Evolutionary conservation across 2,113 vertebrate species (phyloP).

Genomic region (Tricholaema leucomelas): DNA sequence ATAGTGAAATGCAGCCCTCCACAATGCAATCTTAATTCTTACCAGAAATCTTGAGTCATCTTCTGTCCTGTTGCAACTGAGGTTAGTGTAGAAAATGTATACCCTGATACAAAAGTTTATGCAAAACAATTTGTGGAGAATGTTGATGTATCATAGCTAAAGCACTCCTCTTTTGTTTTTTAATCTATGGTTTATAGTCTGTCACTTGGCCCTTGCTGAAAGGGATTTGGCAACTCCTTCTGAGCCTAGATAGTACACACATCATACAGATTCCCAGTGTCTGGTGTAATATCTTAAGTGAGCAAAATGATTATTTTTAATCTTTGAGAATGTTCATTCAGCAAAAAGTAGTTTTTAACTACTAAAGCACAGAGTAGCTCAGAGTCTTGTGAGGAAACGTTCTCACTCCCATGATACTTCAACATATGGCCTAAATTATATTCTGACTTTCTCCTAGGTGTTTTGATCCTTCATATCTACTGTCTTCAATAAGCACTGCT

Average conservation of each 20-base stretch:
- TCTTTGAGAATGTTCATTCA: not conserved
- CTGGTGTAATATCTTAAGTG: constrained; percentile 18
- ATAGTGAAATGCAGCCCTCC: not conserved
- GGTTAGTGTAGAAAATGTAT: not conserved
- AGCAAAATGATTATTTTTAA: constrained; percentile 39
- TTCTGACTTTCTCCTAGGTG: not conserved
- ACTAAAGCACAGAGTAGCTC: not conserved
- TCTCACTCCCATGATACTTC: not conserved
- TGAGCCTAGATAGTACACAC: not conserved
- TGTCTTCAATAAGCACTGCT: not conserved
- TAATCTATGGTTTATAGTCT: not conserved
- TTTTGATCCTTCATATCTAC: not conserved
- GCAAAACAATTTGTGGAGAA: not conserved
- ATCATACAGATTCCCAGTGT: not conserved
- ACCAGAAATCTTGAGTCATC: not conserved
- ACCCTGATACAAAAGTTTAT: not conserved
- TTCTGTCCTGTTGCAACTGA: not conserved
- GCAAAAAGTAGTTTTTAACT: not conserved
- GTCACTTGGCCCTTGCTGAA: constrained; percentile 2
- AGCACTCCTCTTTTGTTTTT: not conserved
- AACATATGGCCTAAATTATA: not conserved
- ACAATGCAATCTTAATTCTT: not conserved
- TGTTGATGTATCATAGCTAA: constrained; percentile 2
- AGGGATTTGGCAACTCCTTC: constrained; percentile 17
- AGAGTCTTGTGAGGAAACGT: not conserved